Base-by-base conservation (phyloP, 1,140 invertebrate genomes). In the Pseudomyrmex dendroicus region DNA sequence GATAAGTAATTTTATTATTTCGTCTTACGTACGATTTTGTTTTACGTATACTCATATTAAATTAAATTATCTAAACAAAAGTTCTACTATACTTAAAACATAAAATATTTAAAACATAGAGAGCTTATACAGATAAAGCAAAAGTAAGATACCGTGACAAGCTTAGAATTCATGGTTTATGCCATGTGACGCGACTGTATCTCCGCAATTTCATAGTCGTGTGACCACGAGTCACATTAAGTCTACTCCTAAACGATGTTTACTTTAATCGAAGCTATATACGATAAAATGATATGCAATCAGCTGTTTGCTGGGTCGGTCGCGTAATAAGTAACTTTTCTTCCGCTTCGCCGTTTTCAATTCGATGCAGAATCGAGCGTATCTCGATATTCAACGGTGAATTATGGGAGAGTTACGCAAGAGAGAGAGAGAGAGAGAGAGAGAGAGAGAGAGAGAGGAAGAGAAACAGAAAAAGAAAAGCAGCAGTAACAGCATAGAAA, bases 271-370 rank as follows among this genome's bases (percentile, higher is more conserved):
- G 76, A 72, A 59, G 22, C 12, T 25, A 12, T 17, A 35, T 48
- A 54, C 56, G n/a, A 80, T 17, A 56, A 50, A 80, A 72, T 80
- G 50, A 80, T 35, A 35, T 50, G 56, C 54, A 57, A 78, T 78
- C 64, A 57, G 54, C 15, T 78, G 64, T 78, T 48, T 25, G 48
- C 10, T 48, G 59, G 22, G 2, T 44, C 50, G 50, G n/a, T 17
- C 54, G 54, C 20, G 20, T 70, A 78, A 78, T 78, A 57, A 70
- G 20, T 54, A 54, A 72, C 56, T 61, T 15, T 52, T 70, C 76
- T 80, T 80, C 76, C 76, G 54, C 46, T 72, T 80, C 61, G 25
- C 50, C 44, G 12, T 76, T 25, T 76, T 25, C n/a, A 50, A 80
- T 80, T 70, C 20, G 44, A 78, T 10, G n/a, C n/a, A 44, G 54